Conservation (phyloP, 2,888 invertebrate genomes). For the Punctoribates punctum region DNA sequence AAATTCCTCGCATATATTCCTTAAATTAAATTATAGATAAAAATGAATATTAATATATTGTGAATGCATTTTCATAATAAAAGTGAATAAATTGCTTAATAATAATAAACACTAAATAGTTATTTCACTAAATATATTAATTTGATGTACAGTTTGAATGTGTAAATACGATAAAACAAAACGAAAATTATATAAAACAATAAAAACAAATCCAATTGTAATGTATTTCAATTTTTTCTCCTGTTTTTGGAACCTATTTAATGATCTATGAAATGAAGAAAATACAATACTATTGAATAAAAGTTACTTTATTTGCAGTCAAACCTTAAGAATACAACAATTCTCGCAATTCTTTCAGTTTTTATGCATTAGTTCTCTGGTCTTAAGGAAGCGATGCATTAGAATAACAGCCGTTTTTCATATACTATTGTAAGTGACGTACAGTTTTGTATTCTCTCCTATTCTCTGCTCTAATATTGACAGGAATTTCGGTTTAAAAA, state of each 20-base stretch:
- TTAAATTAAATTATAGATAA: constrained; percentile 34
- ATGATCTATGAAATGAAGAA: constrained; percentile 3
- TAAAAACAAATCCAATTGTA: background rate
- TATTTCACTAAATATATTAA: background rate
- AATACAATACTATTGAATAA: background rate
- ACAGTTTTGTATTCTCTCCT: background rate
- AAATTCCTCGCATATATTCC: constrained; percentile 27
- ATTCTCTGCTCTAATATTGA: background rate
- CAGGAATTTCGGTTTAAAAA: constrained; percentile 22
- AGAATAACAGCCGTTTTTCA: background rate
- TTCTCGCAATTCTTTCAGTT: background rate
- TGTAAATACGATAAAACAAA: constrained; percentile 1
- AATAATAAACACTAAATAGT: background rate
- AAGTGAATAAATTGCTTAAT: constrained; percentile 1
- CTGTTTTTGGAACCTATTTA: too few relatives aligned
- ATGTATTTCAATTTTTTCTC: background rate
- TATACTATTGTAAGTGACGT: background rate
- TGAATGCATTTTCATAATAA: constrained; percentile 18
- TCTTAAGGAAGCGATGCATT: background rate
- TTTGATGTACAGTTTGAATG: constrained; percentile 31
- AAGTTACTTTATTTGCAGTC: constrained; percentile 17
- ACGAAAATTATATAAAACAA: background rate
- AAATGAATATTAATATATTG: constrained; percentile 35
- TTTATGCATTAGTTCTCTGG: background rate
- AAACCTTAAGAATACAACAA: background rate